Conservation (phyloP, 1,140 invertebrate genomes). For the Lerema accius region DNA sequence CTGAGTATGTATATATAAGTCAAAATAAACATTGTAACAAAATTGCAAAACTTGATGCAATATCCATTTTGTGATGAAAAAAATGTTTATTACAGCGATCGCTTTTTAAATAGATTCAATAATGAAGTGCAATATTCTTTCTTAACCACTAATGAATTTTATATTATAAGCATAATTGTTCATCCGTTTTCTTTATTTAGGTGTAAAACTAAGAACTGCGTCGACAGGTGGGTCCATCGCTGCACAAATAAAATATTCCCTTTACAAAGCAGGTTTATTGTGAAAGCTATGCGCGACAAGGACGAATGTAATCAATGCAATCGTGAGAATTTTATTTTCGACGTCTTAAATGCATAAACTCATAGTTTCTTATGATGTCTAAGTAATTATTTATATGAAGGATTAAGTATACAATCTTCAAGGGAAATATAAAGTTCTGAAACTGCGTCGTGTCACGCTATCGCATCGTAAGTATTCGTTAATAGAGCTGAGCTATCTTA, state of each 20-base stretch:
- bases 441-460: neutral
- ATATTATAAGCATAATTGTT: too few species aligned
- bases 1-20: too few species aligned
- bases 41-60: too few species aligned
- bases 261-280: constrained; percentile 28
- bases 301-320: constrained; percentile 29
- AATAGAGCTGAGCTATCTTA: too few species aligned
- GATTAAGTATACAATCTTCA: neutral
- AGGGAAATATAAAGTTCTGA: neutral
- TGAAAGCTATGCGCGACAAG: constrained; percentile 31
- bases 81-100: too few species aligned
- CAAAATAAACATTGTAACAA: too few species aligned
- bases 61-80: too few species aligned
- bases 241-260: constrained; percentile 20
- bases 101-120: too few species aligned
- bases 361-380: neutral
- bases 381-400: neutral
- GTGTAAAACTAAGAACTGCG: constrained; percentile 10
- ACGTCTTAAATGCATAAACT: constrained; percentile 21
- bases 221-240: constrained; percentile 25
- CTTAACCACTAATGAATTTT: too few species aligned
- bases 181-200: neutral
- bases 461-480: neutral
- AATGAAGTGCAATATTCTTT: too few species aligned
- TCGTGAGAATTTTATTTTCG: constrained; percentile 33